Evolutionary conservation across 2,888 invertebrate species (phyloP).

Genomic region (Diarsia rubi): DNA sequence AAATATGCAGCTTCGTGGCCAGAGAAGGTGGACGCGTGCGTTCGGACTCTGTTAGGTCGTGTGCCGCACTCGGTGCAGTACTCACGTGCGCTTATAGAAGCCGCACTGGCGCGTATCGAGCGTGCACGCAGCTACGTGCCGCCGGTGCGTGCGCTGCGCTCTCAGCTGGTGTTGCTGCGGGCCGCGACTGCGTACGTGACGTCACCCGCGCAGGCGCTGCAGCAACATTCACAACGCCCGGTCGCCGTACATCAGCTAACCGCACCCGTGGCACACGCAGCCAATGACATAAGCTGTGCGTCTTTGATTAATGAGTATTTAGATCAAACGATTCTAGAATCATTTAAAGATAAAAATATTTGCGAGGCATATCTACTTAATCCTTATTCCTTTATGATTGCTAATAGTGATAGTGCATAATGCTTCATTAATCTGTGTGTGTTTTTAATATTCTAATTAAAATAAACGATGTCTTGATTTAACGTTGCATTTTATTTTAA

Average conservation of each 20-base stretch:
- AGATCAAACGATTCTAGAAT: slow-evolving; percentile 61
- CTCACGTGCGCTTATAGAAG: slow-evolving; percentile 68
- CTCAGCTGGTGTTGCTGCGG: slow-evolving; percentile 53
- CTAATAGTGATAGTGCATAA: background rate
- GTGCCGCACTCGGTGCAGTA: slow-evolving; percentile 74
- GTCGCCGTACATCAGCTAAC: slow-evolving; percentile 23
- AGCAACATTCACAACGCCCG: slow-evolving; percentile 10
- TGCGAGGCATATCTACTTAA: slow-evolving; percentile 68
- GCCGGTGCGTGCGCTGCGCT: slow-evolving; percentile 61
- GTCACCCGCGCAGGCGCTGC: background rate
- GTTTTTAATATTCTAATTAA: background rate
- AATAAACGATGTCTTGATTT: slow-evolving; percentile 22
- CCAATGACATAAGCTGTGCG: slow-evolving; percentile 69
- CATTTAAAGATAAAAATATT: slow-evolving; percentile 69
- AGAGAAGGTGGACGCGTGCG: slow-evolving; percentile 70
- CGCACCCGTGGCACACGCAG: slow-evolving; percentile 63
- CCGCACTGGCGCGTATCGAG: slow-evolving; percentile 68
- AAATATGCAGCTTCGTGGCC: slow-evolving; percentile 62
- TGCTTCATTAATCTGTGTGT: background rate
- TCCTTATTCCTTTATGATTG: slow-evolving; percentile 37
- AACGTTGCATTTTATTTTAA: slow-evolving; percentile 19
- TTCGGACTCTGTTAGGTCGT: slow-evolving; percentile 66
- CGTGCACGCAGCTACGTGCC: slow-evolving; percentile 59
- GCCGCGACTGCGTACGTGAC: background rate
- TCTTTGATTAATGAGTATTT: slow-evolving; percentile 72